Conservation (phyloP, 2,888 invertebrate genomes). For the Piscicola geometra region DNA sequence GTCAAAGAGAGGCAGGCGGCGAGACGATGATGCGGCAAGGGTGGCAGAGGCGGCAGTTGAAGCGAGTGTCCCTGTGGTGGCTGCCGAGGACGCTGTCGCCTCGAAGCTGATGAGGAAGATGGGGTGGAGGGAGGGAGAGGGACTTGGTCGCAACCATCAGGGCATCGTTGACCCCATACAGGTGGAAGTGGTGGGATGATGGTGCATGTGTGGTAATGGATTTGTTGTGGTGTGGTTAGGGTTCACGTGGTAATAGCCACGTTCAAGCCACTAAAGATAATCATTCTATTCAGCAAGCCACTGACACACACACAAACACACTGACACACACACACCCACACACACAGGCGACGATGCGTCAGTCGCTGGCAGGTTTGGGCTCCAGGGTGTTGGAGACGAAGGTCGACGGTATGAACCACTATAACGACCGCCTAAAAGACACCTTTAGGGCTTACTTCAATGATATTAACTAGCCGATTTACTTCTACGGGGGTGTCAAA, state of each 20-base stretch:
- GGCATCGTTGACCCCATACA: constrained; percentile 81
- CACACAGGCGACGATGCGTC: constrained; percentile 63
- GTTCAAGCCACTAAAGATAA: too few relatives aligned
- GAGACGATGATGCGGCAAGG: not conserved
- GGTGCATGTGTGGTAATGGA: not conserved
- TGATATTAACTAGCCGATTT: constrained; percentile 35
- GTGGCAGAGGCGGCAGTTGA: not conserved
- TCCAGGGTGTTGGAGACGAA: constrained; percentile 61
- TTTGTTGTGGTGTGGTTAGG: not conserved
- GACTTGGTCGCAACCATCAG: constrained; percentile 86
- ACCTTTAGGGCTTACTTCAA: constrained; percentile 37
- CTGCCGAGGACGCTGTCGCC: constrained; percentile 76
- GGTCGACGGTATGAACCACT: constrained; percentile 75
- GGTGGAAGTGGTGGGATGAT: constrained; percentile 58
- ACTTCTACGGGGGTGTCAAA: too few relatives aligned
- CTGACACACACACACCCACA: not conserved
- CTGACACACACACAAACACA: not conserved
- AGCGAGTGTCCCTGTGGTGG: not conserved
- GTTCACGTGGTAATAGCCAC: too few relatives aligned
- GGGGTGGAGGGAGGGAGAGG: constrained; percentile 98
- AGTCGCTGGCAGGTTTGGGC: constrained; percentile 77
- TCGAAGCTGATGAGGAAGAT: constrained; percentile 92
- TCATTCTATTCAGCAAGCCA: not conserved
- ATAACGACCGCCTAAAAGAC: constrained; percentile 63
- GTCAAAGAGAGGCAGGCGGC: not conserved